Conservation (phyloP, 2,888 invertebrate genomes). For the Drosophila infuscata region DNA sequence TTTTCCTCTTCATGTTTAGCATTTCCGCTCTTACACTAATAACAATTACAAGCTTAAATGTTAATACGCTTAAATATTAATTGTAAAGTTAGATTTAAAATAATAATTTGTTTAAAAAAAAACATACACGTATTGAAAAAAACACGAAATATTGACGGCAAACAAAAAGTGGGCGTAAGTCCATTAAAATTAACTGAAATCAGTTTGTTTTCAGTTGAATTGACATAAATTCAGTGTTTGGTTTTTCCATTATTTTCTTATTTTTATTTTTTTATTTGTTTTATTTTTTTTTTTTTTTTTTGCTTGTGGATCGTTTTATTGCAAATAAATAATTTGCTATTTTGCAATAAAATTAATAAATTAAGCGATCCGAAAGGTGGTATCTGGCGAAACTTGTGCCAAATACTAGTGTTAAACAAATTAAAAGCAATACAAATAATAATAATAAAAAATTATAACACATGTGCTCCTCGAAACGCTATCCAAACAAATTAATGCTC, state of each 20-base stretch:
- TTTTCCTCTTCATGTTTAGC: slow-evolving; percentile 10
- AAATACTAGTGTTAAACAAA: slow-evolving; percentile 34
- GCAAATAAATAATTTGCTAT: slow-evolving; percentile 43
- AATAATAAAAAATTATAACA: slow-evolving; percentile 20
- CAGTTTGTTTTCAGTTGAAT: slow-evolving; percentile 18
- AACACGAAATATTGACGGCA: slow-evolving; percentile 49
- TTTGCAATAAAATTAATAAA: slow-evolving; percentile 30
- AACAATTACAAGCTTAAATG: slow-evolving; percentile 75
- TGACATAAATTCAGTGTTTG: slow-evolving; percentile 39
- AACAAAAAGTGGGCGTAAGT: slow-evolving; percentile 34
- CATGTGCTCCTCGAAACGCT: slow-evolving; percentile 29
- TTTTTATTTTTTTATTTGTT: neutral
- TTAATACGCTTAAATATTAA: slow-evolving; percentile 75
- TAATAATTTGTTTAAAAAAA: slow-evolving; percentile 37
- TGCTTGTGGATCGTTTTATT: slow-evolving; percentile 20
- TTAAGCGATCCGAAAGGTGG: slow-evolving; percentile 29
- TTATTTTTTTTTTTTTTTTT: neutral
- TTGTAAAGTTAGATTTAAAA: slow-evolving; percentile 70
- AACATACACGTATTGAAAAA: slow-evolving; percentile 40
- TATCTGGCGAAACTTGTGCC: slow-evolving; percentile 12
- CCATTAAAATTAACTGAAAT: slow-evolving; percentile 38
- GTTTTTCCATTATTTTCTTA: slow-evolving; percentile 9
- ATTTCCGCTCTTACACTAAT: slow-evolving; percentile 46
- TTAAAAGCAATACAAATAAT: slow-evolving; percentile 20
- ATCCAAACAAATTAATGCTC: slow-evolving; percentile 21